Percentiles rank a stretch among this genome's conserved stretches.
phyloP scores from a whole-genome alignment of 2,888 invertebrate genomes.

The Rosalia funebris region DNA sequence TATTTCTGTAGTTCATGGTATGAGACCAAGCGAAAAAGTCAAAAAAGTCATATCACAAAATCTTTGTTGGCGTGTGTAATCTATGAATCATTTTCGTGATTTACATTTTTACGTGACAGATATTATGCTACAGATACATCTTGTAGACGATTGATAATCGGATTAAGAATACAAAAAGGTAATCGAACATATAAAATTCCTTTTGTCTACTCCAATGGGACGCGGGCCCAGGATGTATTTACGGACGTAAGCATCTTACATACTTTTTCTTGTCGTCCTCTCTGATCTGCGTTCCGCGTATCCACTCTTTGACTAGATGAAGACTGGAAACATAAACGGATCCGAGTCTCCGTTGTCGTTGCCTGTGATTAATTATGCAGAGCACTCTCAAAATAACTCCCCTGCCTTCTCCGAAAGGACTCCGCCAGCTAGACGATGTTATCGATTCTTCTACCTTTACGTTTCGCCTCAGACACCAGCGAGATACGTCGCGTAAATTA shows the following conservation, averaged over 20 bases:
- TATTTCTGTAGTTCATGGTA: too few relatives aligned
- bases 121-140: too few relatives aligned
- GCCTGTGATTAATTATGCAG: slow-evolving; percentile 25
- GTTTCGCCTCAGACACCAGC: slow-evolving; percentile 13
- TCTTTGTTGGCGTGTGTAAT: too few relatives aligned
- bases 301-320: slow-evolving; percentile 1
- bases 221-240: slow-evolving; percentile 13
- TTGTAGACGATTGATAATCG: too few relatives aligned
- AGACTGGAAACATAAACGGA: slow-evolving; percentile 9
- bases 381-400: slow-evolving; percentile 20
- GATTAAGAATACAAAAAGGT: too few relatives aligned
- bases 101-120: too few relatives aligned
- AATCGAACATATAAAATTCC: too few relatives aligned
- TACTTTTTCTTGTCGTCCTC: neutral
- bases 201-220: too few relatives aligned
- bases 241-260: slow-evolving; percentile 17
- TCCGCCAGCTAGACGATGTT: slow-evolving; percentile 22
- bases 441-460: slow-evolving; percentile 27
- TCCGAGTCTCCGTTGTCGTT: slow-evolving; percentile 14
- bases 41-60: too few relatives aligned
- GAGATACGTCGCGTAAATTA: too few relatives aligned
- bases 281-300: slow-evolving; percentile 1
- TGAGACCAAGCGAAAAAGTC: too few relatives aligned
- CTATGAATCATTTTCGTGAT: too few relatives aligned
- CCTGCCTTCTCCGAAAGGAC: slow-evolving; percentile 21